A percentile compares a stretch with the other conserved stretches of the same genome.
These are phyloP conservation scores for Actinernus sp. DNA, from an alignment of 92 coral and sea anemone genomes.

Conservation along the genomic window DNA sequence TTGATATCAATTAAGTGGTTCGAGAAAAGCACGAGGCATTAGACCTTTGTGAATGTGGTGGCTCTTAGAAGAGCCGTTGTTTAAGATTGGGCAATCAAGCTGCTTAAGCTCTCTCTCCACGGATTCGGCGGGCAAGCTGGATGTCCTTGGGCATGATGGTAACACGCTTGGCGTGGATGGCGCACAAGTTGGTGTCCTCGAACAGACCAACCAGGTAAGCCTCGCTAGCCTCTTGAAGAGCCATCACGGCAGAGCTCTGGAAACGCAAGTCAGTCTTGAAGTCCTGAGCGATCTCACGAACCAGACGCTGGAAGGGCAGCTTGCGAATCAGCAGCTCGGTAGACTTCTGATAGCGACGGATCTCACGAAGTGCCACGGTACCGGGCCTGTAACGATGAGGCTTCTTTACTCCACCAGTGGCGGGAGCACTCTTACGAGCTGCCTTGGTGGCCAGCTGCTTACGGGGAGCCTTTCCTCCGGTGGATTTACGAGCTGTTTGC, in stretches of 20 bases:
- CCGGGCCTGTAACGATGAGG: constrained; percentile 99
- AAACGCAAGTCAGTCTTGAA: constrained; percentile 98
- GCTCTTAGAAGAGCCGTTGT: constrained; percentile 82
- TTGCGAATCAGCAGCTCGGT: constrained; percentile 99
- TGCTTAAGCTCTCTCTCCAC: constrained; percentile 67
- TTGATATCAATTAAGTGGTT: too few relatives aligned
- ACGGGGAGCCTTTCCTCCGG: constrained; percentile 99
- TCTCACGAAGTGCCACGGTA: constrained; percentile 99
- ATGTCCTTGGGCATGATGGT: constrained; percentile 99
- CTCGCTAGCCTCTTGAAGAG: constrained; percentile 99
- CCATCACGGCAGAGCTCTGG: constrained; percentile 99
- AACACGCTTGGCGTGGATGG: constrained; percentile 99
- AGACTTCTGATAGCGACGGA: constrained; percentile 99
- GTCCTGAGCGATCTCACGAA: constrained; percentile 99
- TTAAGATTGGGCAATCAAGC: background rate
- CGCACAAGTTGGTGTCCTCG: constrained; percentile 99
- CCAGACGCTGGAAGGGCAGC: constrained; percentile 99
- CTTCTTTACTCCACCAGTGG: constrained; percentile 99
- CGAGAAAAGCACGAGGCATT: too few relatives aligned
- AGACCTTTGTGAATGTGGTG: too few relatives aligned
- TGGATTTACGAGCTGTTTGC: constrained; percentile 99
- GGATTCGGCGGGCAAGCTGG: constrained; percentile 99
- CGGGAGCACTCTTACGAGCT: constrained; percentile 99
- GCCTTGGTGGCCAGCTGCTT: constrained; percentile 98
- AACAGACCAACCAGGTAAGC: constrained; percentile 99